These are phyloP conservation scores for Himalopsyche japonica DNA, from an alignment of 2,888 invertebrate genomes.

Conservation along the genomic window DNA sequence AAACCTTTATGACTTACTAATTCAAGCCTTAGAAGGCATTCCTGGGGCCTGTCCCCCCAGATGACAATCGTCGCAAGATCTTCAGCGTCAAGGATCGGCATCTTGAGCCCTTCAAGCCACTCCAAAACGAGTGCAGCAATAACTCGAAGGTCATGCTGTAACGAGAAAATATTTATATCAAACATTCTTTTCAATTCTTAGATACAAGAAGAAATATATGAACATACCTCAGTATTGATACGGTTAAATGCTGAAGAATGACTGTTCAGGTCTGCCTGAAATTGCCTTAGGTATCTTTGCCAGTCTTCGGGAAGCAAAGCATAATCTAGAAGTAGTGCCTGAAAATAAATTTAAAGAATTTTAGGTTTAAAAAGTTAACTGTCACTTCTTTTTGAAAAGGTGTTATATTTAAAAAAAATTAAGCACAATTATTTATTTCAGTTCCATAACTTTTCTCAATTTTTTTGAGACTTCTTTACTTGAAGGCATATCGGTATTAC, in stretches of 20 bases:
- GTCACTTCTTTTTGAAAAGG: too few relatives aligned
- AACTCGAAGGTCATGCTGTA: constrained; percentile 59
- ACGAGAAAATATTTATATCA: constrained; percentile 10
- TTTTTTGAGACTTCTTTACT: too few relatives aligned
- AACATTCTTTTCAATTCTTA: too few relatives aligned
- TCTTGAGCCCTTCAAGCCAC: constrained; percentile 77
- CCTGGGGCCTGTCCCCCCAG: constrained; percentile 62
- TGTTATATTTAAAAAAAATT: too few relatives aligned
- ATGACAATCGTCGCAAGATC: constrained; percentile 70
- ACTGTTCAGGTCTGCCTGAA: constrained; percentile 68
- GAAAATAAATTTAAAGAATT: neutral
- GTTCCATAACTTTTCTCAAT: too few relatives aligned
- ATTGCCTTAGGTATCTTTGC: constrained; percentile 57
- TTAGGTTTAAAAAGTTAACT: too few relatives aligned
- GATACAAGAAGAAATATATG: too few relatives aligned
- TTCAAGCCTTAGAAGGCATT: constrained; percentile 63
- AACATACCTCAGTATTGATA: constrained; percentile 64
- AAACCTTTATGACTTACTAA: constrained; percentile 47
- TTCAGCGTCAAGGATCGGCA: constrained; percentile 67
- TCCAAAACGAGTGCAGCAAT: constrained; percentile 70
- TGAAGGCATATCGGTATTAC: too few relatives aligned
- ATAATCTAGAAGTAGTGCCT: constrained; percentile 65
- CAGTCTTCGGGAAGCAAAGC: constrained; percentile 60
- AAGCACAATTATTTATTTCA: too few relatives aligned
- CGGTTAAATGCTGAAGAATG: constrained; percentile 67